phyloP scores from a whole-genome alignment of 2,113 vertebrate species.

The Lophotis ruficrista region DNA sequence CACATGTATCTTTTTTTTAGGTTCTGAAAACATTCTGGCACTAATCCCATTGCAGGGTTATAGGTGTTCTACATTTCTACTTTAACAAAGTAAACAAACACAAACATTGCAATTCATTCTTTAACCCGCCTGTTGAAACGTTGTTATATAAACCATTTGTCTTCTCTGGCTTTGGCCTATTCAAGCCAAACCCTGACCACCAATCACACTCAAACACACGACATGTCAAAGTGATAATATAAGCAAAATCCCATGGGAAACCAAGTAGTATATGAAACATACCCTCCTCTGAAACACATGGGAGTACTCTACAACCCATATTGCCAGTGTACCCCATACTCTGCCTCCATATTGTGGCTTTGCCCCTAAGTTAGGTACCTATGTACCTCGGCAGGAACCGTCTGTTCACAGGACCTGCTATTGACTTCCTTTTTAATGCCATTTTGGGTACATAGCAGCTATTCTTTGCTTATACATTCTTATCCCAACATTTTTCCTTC shows the following conservation, averaged over 20 bases:
- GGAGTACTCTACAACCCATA: background rate
- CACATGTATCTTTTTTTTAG: background rate
- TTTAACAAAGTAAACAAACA: background rate
- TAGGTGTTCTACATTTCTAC: background rate
- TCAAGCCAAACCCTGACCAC: background rate
- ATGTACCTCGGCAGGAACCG: background rate
- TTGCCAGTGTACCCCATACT: too few species aligned
- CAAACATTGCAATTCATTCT: background rate
- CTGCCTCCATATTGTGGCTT: background rate
- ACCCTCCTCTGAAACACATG: accelerated
- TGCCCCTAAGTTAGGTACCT: background rate
- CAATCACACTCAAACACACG: accelerated
- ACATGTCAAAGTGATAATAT: background rate
- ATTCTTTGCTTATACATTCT: background rate
- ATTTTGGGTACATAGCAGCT: background rate
- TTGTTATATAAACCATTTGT: background rate
- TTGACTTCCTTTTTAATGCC: background rate
- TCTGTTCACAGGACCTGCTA: background rate
- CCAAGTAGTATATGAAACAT: background rate
- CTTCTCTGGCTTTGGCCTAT: background rate
- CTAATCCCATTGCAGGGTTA: background rate
- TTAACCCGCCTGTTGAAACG: background rate
- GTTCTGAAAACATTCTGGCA: background rate
- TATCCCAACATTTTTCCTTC: background rate
- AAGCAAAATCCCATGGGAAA: background rate